These are phyloP conservation scores for Ditylenchus weischeri DNA, from an alignment of 2,888 invertebrate species.

Conservation along the genomic window DNA sequence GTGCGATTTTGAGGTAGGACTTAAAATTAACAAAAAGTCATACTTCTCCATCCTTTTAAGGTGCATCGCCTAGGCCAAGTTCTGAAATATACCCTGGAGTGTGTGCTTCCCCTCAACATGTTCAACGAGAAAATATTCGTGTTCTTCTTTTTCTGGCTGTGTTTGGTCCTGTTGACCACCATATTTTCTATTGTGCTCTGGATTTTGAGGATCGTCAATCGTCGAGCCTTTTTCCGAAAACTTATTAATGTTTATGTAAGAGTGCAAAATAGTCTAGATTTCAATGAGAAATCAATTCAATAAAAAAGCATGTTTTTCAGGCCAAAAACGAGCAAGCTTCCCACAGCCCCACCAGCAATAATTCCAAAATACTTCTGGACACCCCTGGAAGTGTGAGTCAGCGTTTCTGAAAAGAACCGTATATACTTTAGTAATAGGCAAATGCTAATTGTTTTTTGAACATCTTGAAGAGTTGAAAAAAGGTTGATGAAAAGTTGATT, in stretches of 20 bases:
- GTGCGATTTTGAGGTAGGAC: slow-evolving; percentile 32
- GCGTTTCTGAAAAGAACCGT: no score
- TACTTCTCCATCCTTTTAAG: slow-evolving; percentile 12
- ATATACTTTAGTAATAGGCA: no score
- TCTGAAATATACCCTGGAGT: slow-evolving; percentile 40
- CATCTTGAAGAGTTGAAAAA: no score
- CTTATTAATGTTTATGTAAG: slow-evolving; percentile 31
- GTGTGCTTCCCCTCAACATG: slow-evolving; percentile 51
- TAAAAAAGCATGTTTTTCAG: no score
- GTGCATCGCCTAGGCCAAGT: slow-evolving; percentile 30
- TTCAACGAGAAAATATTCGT: slow-evolving; percentile 54
- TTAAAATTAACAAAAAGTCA: no score
- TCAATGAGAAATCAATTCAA: no score
- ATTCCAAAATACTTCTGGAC: no score
- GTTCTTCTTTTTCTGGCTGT: slow-evolving; percentile 42
- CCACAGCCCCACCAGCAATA: no score
- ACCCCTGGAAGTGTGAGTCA: no score
- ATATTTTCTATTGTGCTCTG: slow-evolving; percentile 31
- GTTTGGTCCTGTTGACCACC: slow-evolving; percentile 33
- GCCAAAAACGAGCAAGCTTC: no score
- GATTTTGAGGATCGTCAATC: slow-evolving; percentile 23
- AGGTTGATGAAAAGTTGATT: no score
- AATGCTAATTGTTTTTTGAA: no score
- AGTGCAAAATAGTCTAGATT: background rate
- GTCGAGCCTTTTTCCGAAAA: slow-evolving; percentile 24